A percentile compares a stretch with the other conserved stretches of the same genome.
Conservation (phyloP, 1,140 invertebrate species). For the Eupeodes corollae region DNA sequence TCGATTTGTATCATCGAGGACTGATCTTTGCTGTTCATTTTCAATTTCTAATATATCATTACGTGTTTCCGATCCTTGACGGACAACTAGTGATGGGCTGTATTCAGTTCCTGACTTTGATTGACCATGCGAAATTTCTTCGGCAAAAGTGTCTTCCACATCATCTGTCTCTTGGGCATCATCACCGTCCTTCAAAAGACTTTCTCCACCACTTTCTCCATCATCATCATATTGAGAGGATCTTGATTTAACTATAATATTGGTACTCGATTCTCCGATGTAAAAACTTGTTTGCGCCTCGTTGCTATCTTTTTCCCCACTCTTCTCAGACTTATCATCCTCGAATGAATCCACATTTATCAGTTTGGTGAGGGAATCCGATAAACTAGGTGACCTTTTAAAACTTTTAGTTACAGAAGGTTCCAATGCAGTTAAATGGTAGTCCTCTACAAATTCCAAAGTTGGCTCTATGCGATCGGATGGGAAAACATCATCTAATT, state of each 20-base stretch:
- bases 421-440: no score
- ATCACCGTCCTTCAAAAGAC: neutral
- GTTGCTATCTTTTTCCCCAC: constrained; percentile 13
- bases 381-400: neutral
- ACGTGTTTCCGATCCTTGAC: constrained; percentile 30
- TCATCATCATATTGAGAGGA: constrained; percentile 21
- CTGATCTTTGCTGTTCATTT: constrained; percentile 1
- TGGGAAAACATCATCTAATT: no score
- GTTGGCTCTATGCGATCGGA: no score
- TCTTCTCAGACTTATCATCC: constrained; percentile 27
- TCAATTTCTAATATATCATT: constrained; percentile 30
- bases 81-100: constrained; percentile 9
- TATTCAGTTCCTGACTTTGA: neutral
- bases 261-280: constrained; percentile 33
- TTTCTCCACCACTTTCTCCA: neutral
- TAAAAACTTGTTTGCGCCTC: constrained; percentile 31
- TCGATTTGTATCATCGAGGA: constrained; percentile 6
- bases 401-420: neutral
- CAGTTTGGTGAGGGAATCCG: constrained; percentile 7
- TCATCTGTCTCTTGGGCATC: neutral
- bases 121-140: no score
- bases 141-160: neutral
- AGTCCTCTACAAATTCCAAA: no score
- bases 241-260: constrained; percentile 30
- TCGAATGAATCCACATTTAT: constrained; percentile 31